Conservation (phyloP, 2,888 invertebrate species). For the Trachelus tabidus region DNA sequence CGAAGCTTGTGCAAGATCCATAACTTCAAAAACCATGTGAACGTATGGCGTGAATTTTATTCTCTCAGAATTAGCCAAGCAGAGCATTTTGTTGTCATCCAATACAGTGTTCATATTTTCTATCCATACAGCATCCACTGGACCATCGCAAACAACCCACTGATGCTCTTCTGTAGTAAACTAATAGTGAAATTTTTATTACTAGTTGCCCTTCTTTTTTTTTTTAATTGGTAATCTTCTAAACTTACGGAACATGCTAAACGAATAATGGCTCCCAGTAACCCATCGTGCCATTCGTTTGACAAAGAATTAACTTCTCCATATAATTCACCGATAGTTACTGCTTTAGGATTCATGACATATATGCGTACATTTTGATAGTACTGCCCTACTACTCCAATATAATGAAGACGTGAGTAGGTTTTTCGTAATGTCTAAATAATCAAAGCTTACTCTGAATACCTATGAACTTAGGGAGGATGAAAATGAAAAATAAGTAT, state of each 20-base stretch:
- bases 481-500: neutral
- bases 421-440: slow-evolving; percentile 77
- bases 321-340: slow-evolving; percentile 88
- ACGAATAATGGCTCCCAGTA: slow-evolving; percentile 78
- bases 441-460: neutral
- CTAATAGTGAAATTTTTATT: slow-evolving; percentile 41
- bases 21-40: slow-evolving; percentile 87
- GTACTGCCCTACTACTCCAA: slow-evolving; percentile 71
- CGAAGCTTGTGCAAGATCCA: slow-evolving; percentile 87
- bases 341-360: slow-evolving; percentile 89
- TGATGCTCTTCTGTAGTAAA: slow-evolving; percentile 78
- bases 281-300: slow-evolving; percentile 91
- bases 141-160: slow-evolving; percentile 93
- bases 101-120: slow-evolving; percentile 94
- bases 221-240: neutral
- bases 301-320: slow-evolving; percentile 87
- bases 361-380: slow-evolving; percentile 82
- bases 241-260: slow-evolving; percentile 70
- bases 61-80: slow-evolving; percentile 89
- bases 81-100: slow-evolving; percentile 94
- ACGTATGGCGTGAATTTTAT: slow-evolving; percentile 90
- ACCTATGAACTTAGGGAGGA: neutral
- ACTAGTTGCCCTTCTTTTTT: neutral
- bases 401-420: slow-evolving; percentile 74
- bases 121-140: slow-evolving; percentile 94